phyloP scores from a whole-genome alignment of 1,140 invertebrate genomes.

The Drosophila sp. region DNA sequence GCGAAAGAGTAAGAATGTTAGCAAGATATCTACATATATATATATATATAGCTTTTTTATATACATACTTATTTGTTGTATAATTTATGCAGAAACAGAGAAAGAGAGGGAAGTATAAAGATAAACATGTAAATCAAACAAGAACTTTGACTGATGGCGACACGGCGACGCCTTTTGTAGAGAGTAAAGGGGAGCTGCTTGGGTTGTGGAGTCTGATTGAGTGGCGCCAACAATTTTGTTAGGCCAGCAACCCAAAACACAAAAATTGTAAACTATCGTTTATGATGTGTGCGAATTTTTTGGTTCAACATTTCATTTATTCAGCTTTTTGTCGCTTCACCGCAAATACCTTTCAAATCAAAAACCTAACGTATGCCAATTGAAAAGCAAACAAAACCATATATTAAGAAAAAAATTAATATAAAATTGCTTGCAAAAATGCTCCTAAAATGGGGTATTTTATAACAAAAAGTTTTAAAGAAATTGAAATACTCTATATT shows the following conservation, averaged over 20 bases:
- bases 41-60: neutral
- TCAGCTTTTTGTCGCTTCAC: conserved; percentile 27
- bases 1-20: conserved; percentile 20
- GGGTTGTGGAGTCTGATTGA: conserved; percentile 52
- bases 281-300: conserved; percentile 64
- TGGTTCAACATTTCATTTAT: conserved; percentile 14
- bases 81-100: conserved; percentile 65
- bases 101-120: conserved; percentile 30
- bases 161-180: conserved; percentile 59
- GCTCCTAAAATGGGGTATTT: neutral
- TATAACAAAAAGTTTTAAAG: neutral
- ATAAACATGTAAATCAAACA: conserved; percentile 80
- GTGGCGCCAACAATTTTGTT: conserved; percentile 69
- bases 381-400: conserved; percentile 46
- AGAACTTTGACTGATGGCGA: conserved; percentile 79
- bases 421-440: conserved; percentile 19
- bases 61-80: conserved; percentile 48
- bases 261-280: conserved; percentile 51
- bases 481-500: neutral
- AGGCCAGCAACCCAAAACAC: conserved; percentile 16
- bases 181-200: neutral
- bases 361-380: conserved; percentile 29
- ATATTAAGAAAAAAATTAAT: conserved; percentile 3
- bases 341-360: conserved; percentile 42
- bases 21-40: neutral